Percentiles rank a stretch among this genome's conserved stretches.
Evolutionary conservation across 1,140 invertebrate species (phyloP).

Genomic region (Eupristina koningsbergeri): DNA sequence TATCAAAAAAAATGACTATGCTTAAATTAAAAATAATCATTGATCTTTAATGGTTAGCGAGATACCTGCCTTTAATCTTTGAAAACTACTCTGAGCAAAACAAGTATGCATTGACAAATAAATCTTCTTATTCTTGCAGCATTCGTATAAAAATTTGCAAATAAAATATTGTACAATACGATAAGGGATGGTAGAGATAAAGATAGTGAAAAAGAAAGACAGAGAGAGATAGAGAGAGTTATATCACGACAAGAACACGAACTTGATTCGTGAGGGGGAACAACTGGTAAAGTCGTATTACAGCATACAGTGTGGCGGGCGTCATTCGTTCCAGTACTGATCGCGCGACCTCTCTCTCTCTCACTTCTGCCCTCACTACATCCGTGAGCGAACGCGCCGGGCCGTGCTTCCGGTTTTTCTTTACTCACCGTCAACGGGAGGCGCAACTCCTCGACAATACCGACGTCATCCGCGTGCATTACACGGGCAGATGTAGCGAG

Average conservation of each 20-base stretch:
- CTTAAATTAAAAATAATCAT: too few species aligned
- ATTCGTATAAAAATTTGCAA: neutral
- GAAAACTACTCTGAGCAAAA: neutral
- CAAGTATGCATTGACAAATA: neutral
- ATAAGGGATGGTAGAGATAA: neutral
- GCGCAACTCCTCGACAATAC: constrained; percentile 37
- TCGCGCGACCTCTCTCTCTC: constrained; percentile 49
- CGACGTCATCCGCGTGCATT: constrained; percentile 16
- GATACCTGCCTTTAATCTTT: neutral
- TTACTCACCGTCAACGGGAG: constrained; percentile 32
- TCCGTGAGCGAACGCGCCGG: constrained; percentile 57
- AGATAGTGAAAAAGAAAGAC: neutral
- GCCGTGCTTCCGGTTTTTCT: constrained; percentile 67
- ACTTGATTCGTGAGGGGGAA: constrained; percentile 30
- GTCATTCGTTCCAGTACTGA: constrained; percentile 58
- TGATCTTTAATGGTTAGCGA: too few species aligned
- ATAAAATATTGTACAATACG: neutral
- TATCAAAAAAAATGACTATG: too few species aligned
- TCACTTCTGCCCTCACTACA: constrained; percentile 59
- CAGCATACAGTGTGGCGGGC: constrained; percentile 7
- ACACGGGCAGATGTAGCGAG: constrained; percentile 26
- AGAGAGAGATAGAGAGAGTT: too few species aligned
- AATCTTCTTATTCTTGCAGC: neutral
- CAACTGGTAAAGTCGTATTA: constrained; percentile 42
- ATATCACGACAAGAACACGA: constrained; percentile 24